Evolutionary conservation across 2,797 vertebrate species (phyloP).

Genomic region (Alca torda): DNA sequence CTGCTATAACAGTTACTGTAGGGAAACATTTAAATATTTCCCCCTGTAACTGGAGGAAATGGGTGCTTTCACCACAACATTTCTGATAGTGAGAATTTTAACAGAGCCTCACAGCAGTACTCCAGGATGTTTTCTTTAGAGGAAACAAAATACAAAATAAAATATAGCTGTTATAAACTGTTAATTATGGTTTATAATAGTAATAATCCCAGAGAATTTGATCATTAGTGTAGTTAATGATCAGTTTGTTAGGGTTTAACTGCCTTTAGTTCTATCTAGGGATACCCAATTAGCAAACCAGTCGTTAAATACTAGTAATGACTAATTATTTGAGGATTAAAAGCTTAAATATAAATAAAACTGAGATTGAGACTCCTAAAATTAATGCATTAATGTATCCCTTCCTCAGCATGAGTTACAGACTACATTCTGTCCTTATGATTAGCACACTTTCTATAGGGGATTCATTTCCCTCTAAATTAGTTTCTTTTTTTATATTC

Average conservation of each 20-base stretch:
- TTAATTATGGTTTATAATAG: conserved; percentile 71
- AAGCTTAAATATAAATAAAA: conserved; percentile 78
- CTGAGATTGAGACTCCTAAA: conserved; percentile 61
- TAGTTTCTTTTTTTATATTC: conserved; percentile 26
- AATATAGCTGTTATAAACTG: conserved; percentile 65
- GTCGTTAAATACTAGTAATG: conserved; percentile 74
- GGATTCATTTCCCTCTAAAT: conserved; percentile 19
- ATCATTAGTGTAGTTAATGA: conserved; percentile 75
- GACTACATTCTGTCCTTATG: conserved; percentile 18
- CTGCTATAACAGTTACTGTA: not conserved
- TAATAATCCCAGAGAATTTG: conserved; percentile 71
- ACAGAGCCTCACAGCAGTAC: not conserved
- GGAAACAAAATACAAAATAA: conserved; percentile 54
- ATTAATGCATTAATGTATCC: conserved; percentile 47
- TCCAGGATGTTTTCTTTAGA: conserved; percentile 17
- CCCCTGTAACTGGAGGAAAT: not conserved
- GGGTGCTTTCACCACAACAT: not conserved
- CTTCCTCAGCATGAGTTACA: conserved; percentile 40
- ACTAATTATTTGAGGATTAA: conserved; percentile 76
- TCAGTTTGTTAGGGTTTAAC: conserved; percentile 68
- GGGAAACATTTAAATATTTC: not conserved
- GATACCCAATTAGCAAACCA: conserved; percentile 72
- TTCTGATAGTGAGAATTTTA: not conserved
- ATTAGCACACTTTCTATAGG: conserved; percentile 43
- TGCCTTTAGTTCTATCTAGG: conserved; percentile 65